A percentile compares a stretch with the other conserved stretches of the same genome.
Evolutionary conservation across 2,113 vertebrate genomes (phyloP).

Genomic region (Clarias macrocephalus): DNA sequence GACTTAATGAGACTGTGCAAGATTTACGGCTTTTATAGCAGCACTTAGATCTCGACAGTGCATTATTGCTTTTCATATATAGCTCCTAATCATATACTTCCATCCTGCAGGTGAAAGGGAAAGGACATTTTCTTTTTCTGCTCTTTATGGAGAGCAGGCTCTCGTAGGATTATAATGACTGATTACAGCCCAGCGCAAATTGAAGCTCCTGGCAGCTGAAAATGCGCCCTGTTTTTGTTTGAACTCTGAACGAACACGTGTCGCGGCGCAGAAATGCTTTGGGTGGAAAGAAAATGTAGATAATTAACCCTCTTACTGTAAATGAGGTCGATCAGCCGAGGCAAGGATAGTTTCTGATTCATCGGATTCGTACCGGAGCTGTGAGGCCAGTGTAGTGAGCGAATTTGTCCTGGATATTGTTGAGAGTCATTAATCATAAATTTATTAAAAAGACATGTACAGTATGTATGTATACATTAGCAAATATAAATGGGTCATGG

Average conservation of each 20-base stretch:
- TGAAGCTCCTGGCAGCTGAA: neutral
- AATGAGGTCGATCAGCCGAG: neutral
- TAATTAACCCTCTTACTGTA: neutral
- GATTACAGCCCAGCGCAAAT: neutral
- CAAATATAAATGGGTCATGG: too few species aligned
- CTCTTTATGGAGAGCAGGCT: neutral
- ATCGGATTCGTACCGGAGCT: neutral
- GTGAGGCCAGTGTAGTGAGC: neutral
- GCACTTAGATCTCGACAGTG: too few species aligned
- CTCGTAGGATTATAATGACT: neutral
- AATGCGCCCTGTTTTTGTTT: neutral
- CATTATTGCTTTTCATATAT: neutral
- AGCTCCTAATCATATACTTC: neutral
- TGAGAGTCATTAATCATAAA: too few species aligned
- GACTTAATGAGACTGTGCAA: neutral
- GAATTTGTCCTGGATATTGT: too few species aligned
- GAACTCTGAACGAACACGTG: neutral
- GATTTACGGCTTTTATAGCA: neutral
- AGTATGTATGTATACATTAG: too few species aligned
- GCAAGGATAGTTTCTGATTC: neutral
- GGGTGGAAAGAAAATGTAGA: neutral
- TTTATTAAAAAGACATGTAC: too few species aligned
- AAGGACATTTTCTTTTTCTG: neutral
- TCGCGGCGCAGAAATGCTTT: neutral
- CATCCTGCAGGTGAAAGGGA: neutral